Evolutionary conservation across 1,140 invertebrate genomes (phyloP).

Genomic region (Trichonephila clavata): DNA sequence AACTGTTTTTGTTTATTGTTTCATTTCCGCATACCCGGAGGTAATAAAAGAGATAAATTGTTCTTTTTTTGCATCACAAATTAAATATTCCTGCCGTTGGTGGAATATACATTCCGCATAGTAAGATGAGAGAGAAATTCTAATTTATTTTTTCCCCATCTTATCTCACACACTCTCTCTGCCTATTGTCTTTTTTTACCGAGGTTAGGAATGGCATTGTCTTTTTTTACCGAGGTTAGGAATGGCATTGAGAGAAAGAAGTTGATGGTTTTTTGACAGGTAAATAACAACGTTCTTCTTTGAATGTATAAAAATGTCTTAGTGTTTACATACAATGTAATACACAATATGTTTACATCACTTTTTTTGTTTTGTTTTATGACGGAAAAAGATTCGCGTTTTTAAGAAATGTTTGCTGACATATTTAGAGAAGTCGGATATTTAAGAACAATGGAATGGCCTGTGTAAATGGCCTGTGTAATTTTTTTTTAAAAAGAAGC

Average conservation of each 20-base stretch:
- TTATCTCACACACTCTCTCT: not conserved
- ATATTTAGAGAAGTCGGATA: too few species aligned
- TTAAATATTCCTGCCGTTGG: not conserved
- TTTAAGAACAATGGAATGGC: too few species aligned
- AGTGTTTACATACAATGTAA: too few species aligned
- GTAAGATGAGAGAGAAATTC: not conserved
- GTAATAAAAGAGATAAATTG: constrained; percentile 8
- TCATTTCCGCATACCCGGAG: not conserved
- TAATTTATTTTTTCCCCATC: not conserved
- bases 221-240: too few species aligned
- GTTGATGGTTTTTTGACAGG: not conserved
- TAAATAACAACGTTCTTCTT: not conserved
- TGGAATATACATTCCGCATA: not conserved
- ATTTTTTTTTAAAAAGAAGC: too few species aligned
- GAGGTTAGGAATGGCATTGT: too few species aligned
- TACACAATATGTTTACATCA: not conserved
- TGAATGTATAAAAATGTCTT: too few species aligned
- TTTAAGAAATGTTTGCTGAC: too few species aligned
- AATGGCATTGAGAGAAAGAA: not conserved
- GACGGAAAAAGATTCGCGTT: too few species aligned
- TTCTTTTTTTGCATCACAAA: not conserved
- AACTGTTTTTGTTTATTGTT: constrained; percentile 9
- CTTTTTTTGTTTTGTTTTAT: too few species aligned
- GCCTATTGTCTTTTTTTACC: not conserved
- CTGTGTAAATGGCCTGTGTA: too few species aligned